Conservation (phyloP, 2,888 invertebrate species). For the Clanis bilineata region DNA sequence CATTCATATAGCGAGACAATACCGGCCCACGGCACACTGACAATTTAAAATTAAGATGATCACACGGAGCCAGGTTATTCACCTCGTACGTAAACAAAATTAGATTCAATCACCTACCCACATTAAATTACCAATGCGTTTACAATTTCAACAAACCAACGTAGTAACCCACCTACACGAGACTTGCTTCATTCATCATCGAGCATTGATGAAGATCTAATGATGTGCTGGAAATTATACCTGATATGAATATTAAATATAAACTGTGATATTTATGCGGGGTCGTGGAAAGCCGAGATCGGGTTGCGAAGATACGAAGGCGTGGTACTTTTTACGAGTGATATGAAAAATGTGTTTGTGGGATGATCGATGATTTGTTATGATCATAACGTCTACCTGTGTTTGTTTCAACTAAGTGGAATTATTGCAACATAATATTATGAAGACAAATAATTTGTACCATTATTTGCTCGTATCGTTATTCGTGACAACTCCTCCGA, state of each 20-base stretch:
- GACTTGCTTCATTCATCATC: constrained; percentile 32
- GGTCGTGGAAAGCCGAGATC: background rate
- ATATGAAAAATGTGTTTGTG: background rate
- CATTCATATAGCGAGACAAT: constrained; percentile 24
- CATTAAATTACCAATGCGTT: constrained; percentile 66
- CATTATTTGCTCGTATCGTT: too few species aligned
- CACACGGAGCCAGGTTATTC: constrained; percentile 52
- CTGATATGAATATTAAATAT: constrained; percentile 4
- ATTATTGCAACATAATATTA: background rate
- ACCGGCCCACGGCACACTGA: constrained; percentile 30
- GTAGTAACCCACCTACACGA: constrained; percentile 27
- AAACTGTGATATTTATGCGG: background rate
- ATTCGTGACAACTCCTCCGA: too few species aligned
- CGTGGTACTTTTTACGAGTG: background rate
- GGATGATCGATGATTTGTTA: background rate
- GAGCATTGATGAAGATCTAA: constrained; percentile 18
- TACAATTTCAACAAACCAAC: constrained; percentile 56
- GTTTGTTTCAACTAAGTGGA: background rate
- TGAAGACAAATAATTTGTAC: too few species aligned
- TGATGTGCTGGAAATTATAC: constrained; percentile 15
- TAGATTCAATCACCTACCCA: constrained; percentile 72
- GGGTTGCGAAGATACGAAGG: background rate
- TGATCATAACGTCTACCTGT: background rate
- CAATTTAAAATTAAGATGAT: constrained; percentile 29
- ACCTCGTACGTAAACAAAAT: constrained; percentile 72